Percentiles rank a stretch among this genome's conserved stretches.
These are phyloP conservation scores for Sesia bembeciformis DNA, from an alignment of 2,888 invertebrate species.

Conservation along the genomic window DNA sequence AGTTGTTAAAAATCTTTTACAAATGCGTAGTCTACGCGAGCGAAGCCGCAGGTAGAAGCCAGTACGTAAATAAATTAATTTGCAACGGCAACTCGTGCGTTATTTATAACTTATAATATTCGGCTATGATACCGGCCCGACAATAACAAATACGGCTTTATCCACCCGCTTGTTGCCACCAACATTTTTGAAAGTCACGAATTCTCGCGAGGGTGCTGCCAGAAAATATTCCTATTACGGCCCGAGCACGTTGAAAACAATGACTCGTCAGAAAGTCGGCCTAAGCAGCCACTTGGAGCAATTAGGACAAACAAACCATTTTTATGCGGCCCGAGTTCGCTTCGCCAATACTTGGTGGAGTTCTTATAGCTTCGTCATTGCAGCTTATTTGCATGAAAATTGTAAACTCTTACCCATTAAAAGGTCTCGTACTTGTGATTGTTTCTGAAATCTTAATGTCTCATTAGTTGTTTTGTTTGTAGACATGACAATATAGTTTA, in stretches of 20 bases:
- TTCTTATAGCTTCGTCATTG: conserved; percentile 33
- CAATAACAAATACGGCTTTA: conserved; percentile 23
- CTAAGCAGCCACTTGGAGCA: conserved; percentile 68
- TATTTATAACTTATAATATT: background rate
- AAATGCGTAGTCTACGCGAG: too few relatives aligned
- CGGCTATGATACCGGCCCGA: background rate
- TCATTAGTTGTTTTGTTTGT: too few relatives aligned
- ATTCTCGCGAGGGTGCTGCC: conserved; percentile 42
- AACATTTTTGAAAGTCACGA: conserved; percentile 54
- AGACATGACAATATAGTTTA: too few relatives aligned
- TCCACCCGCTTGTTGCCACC: conserved; percentile 28
- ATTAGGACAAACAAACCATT: conserved; percentile 72
- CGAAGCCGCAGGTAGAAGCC: too few relatives aligned
- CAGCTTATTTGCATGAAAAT: conserved; percentile 41
- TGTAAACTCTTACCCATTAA: conserved; percentile 12
- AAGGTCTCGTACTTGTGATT: too few relatives aligned
- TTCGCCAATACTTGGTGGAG: conserved; percentile 2
- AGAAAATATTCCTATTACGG: conserved; percentile 61
- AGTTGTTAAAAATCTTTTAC: too few relatives aligned
- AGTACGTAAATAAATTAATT: background rate
- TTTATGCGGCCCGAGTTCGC: conserved; percentile 46
- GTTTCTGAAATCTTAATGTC: too few relatives aligned
- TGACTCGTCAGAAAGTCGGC: conserved; percentile 56
- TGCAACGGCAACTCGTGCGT: background rate
- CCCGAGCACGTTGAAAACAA: conserved; percentile 61